Evolutionary conservation across 2,888 invertebrate genomes (phyloP), one percentile per base, ranked within the genome.

Genomic region (Pediacus dermestoides): DNA sequence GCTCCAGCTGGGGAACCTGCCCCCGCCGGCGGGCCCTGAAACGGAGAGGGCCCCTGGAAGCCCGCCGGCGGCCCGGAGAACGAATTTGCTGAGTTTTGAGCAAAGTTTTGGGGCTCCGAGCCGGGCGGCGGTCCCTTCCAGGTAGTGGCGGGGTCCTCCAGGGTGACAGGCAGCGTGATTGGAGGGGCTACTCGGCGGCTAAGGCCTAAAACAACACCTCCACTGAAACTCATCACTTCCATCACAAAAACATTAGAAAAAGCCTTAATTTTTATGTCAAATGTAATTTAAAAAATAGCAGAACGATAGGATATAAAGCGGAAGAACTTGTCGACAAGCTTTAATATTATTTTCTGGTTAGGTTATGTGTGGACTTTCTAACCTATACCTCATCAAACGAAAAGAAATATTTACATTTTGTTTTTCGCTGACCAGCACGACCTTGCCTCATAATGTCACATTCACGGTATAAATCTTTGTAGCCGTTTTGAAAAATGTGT

Each of bases 91-190:
- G 74, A 72, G 63, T 73, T 74, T 48, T 74, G 72, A 49, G 80
- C 79, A 64, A 81, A 82, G 66, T 80, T 80, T 60, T 81, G 81
- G 60, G 74, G 73, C 70, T 74, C 74, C 67, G 77, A 76, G 65
- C 77, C 77, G 69, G 77, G 75, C 66, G 77, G 80, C 73, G 71
- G 80, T 74, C 80, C 82, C 79, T 88, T 88, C 88, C 88, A 88
- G 71, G 81, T 82, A 64, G 79, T 76, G 66, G 78, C 73, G 64
- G 80, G 78, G 73, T 83, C 83, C 74, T 83, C 83, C 79, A 83
- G 81, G 69, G 81, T 80, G 74, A 81, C 77, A 68, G 82, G 77
- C 72, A 78, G 74, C 72, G 76, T 75, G 72, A 77, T 75, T 70
- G 77, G 74, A 64, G 77, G 75, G 64, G 72, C 72, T 68, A 73